Conservation (phyloP, 2,888 invertebrate genomes). For the Zaprionus bogoriensis region DNA sequence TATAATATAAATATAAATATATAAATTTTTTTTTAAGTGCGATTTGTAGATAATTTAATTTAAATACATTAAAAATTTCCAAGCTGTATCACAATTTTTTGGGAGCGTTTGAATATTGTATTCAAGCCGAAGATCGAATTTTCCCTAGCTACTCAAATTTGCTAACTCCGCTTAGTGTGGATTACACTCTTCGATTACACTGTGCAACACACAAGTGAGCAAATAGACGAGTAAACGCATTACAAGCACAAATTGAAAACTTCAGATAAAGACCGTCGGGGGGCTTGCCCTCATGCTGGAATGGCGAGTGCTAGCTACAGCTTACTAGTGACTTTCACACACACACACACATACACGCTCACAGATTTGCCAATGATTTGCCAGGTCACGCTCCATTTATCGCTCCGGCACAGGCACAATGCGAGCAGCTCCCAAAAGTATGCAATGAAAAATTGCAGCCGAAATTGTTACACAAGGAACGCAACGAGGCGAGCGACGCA, state of each 20-base stretch:
- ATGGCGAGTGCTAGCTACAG: not conserved
- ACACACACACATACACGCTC: not conserved
- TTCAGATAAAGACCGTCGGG: conserved; percentile 28
- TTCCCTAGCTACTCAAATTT: not conserved
- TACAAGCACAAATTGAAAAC: conserved; percentile 20
- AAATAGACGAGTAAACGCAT: conserved; percentile 10
- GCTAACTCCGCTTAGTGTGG: not conserved
- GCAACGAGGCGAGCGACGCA: conserved; percentile 10
- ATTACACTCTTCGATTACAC: not conserved
- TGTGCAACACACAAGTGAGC: not conserved
- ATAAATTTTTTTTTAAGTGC: no score
- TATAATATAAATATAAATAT: no score
- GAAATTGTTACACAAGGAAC: conserved; percentile 40
- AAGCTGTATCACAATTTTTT: not conserved
- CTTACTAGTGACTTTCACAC: not conserved
- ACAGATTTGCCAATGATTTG: conserved; percentile 26
- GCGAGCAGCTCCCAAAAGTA: conserved; percentile 49
- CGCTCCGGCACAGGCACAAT: not conserved
- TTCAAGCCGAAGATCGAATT: no score
- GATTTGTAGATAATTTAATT: no score
- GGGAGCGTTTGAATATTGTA: no score
- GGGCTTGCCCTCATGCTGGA: no score
- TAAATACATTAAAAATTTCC: not conserved
- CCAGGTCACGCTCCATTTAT: conserved; percentile 44
- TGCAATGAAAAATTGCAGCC: conserved; percentile 64